These are phyloP conservation scores for Ichneumon xanthorius DNA, from an alignment of 2,888 invertebrate genomes.

Conservation along the genomic window DNA sequence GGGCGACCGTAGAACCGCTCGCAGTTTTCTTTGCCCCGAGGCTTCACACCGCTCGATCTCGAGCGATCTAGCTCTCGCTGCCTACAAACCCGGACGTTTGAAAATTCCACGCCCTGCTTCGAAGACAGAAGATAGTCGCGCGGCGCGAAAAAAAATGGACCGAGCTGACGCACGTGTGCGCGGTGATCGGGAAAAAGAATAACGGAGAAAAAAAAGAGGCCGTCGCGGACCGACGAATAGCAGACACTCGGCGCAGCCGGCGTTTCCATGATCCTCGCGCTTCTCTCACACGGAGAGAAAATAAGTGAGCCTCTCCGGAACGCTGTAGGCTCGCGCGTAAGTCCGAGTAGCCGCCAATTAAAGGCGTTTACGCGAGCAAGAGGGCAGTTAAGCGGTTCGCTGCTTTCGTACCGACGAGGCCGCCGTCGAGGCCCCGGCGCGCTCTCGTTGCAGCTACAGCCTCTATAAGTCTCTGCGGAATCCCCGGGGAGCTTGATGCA, in stretches of 20 bases:
- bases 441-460: constrained; percentile 21
- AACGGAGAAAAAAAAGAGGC: constrained; percentile 16
- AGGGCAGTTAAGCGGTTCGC: constrained; percentile 70
- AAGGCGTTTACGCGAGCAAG: constrained; percentile 71
- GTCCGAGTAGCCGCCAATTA: constrained; percentile 70
- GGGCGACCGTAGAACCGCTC: constrained; percentile 32
- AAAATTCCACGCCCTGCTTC: constrained; percentile 60
- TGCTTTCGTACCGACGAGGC: constrained; percentile 51
- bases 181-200: constrained; percentile 34
- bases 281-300: constrained; percentile 34
- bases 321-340: constrained; percentile 55
- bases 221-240: constrained; percentile 35
- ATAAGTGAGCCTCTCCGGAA: constrained; percentile 51
- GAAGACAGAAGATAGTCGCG: constrained; percentile 48
- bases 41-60: constrained; percentile 49
- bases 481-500: constrained; percentile 41
- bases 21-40: constrained; percentile 53
- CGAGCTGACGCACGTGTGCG: constrained; percentile 57
- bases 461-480: constrained; percentile 41
- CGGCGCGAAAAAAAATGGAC: constrained; percentile 50
- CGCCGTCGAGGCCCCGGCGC: constrained; percentile 28
- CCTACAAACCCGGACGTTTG: constrained; percentile 50
- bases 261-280: constrained; percentile 50
- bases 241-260: constrained; percentile 48
- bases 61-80: constrained; percentile 32